phyloP scores from a whole-genome alignment of 2,888 invertebrate species.

The Scaptomyza flava region DNA sequence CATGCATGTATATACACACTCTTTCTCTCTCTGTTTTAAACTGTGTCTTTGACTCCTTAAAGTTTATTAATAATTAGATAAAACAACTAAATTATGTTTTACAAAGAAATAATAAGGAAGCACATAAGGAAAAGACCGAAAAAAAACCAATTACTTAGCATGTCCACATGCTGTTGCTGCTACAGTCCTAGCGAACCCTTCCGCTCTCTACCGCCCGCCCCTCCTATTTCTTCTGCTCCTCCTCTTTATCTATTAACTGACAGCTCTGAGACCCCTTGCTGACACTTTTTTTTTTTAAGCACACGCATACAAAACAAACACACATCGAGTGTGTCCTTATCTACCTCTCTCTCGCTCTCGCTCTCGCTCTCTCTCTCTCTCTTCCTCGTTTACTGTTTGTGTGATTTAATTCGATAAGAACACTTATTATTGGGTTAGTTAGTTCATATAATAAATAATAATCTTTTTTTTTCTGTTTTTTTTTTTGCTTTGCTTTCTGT shows the following conservation, averaged over 20 bases:
- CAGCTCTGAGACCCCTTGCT: conserved; percentile 62
- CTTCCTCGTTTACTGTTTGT: conserved; percentile 4
- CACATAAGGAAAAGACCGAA: background rate
- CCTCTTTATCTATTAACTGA: conserved; percentile 47
- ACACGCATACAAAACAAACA: conserved; percentile 16
- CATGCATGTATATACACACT: conserved; percentile 3
- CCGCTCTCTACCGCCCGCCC: background rate
- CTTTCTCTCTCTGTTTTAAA: conserved; percentile 7
- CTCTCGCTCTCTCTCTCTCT: background rate
- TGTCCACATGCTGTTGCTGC: conserved; percentile 22
- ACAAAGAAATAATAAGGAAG: conserved; percentile 24
- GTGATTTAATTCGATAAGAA: conserved; percentile 77
- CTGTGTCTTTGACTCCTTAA: background rate
- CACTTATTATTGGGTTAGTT: conserved; percentile 79
- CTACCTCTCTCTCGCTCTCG: background rate
- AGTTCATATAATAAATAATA: conserved; percentile 69
- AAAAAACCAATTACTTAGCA: conserved; percentile 14
- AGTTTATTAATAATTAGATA: conserved; percentile 7
- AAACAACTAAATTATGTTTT: conserved; percentile 27
- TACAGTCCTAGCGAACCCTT: conserved; percentile 2
- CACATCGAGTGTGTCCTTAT: conserved; percentile 14
- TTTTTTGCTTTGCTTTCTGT: conserved; percentile 29
- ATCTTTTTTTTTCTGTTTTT: conserved; percentile 33
- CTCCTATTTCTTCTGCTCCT: background rate
- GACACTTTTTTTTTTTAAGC: conserved; percentile 58